phyloP scores from a whole-genome alignment of 2,113 vertebrate genomes.

The Parus major region DNA sequence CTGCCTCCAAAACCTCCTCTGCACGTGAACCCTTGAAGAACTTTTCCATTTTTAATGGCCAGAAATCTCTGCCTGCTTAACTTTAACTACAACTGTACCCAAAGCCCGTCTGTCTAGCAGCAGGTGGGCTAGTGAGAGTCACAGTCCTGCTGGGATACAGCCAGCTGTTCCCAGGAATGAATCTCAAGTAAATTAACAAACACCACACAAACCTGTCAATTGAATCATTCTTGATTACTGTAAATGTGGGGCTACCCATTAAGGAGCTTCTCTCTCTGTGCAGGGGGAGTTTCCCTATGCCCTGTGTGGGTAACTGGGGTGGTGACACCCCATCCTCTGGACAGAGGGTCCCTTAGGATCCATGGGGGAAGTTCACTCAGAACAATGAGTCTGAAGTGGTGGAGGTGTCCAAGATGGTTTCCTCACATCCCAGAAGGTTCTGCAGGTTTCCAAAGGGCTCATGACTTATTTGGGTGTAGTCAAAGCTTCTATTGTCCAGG shows the following conservation, averaged over 20 bases:
- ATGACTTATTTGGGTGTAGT: neutral
- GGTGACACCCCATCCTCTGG: neutral
- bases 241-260: slow-evolving; percentile 44
- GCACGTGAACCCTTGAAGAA: slow-evolving; percentile 25
- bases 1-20: neutral
- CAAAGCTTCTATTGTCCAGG: neutral
- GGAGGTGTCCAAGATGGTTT: neutral
- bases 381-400: neutral
- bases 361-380: neutral
- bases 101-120: slow-evolving; percentile 67
- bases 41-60: slow-evolving; percentile 66
- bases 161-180: slow-evolving; percentile 77
- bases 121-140: slow-evolving; percentile 74
- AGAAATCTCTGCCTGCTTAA: slow-evolving; percentile 70
- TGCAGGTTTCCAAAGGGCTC: neutral
- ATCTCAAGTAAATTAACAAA: slow-evolving; percentile 79
- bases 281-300: neutral
- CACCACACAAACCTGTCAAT: slow-evolving; percentile 77
- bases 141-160: slow-evolving; percentile 74
- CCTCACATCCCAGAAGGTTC: neutral
- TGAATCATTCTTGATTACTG: slow-evolving; percentile 70
- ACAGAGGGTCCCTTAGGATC: neutral
- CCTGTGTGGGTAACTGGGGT: neutral
- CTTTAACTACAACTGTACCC: slow-evolving; percentile 65
- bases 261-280: neutral